Evolutionary conservation across 2,888 invertebrate species (phyloP), one percentile per base, ranked within the genome.

Genomic region (Drosophila buzzatii): DNA sequence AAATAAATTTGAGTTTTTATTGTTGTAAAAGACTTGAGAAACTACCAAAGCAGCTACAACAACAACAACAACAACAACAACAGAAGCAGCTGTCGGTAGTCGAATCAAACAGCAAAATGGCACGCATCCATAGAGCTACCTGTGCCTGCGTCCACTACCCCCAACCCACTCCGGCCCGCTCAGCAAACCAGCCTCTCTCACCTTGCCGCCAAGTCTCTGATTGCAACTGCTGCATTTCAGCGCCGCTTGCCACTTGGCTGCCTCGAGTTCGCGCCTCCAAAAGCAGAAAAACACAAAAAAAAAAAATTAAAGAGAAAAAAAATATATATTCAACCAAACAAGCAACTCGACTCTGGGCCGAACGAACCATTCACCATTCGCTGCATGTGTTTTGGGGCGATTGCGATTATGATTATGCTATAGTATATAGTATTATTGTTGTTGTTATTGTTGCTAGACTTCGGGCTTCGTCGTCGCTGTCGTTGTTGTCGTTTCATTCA

Each of bases 151-250:
- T 6, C 3, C 37, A n/a, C 37, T 47, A 37, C 16, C 18, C 60
- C 23, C 31, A 18, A n/a, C 51, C 14, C 37, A 2, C 6, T 5
- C 37, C 2, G 37, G 16, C 44, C 8, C 52, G 33, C 47, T 57
- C 55, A 44, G 18, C 10, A 14, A 23, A n/a, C 53, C 23, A 16
- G 20, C 42, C n/a, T 9, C 51, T 20, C 35, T n/a, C 45, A 52
- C 52, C 44, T 60, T 56, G 58, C 73, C 73, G 35, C 67, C 45
- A 35, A 45, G 76, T 55, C 47, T 59, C 49, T 62, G 65, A 70
- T 85, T 85, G 88, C 85, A 87, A 87, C 68, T 85, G 85, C 82
- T 82, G 87, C 81, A 86, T 81, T 89, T 87, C 85, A 87, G 75
- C 87, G 66, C 56, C 68, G 87, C 85, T 85, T 85, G 79, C 65